phyloP scores from a whole-genome alignment of 2,797 vertebrate genomes.

The Molossus molossus region DNA sequence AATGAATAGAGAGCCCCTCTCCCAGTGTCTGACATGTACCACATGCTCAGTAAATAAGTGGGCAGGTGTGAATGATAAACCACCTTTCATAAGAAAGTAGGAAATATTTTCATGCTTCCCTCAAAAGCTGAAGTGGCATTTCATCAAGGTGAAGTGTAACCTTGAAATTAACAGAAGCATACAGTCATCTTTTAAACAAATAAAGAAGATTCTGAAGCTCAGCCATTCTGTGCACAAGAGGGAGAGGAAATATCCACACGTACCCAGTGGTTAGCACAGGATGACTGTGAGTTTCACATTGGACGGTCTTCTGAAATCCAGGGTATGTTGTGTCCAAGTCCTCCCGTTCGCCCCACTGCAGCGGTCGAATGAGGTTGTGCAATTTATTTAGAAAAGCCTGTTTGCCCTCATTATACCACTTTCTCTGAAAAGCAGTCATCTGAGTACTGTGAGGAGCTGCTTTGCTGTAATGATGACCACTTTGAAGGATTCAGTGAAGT shows the following conservation, averaged over 20 bases:
- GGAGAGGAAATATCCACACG: neutral
- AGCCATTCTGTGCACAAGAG: neutral
- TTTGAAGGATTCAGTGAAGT: neutral
- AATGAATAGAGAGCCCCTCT: neutral
- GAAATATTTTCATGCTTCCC: constrained; percentile 4
- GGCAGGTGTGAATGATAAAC: neutral
- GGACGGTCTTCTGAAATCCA: neutral
- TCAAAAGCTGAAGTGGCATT: constrained; percentile 24
- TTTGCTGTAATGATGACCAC: neutral
- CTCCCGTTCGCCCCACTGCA: neutral
- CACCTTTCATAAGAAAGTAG: constrained; percentile 18
- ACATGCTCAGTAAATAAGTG: neutral
- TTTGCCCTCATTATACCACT: neutral
- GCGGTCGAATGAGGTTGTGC: neutral
- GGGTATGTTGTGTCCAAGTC: neutral
- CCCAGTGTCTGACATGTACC: neutral
- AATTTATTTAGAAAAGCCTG: constrained; percentile 9
- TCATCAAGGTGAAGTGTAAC: neutral
- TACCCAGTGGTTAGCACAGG: neutral
- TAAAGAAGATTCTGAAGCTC: constrained; percentile 9
- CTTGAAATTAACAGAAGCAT: constrained; percentile 28
- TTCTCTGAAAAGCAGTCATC: constrained; percentile 29
- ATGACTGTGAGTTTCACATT: neutral
- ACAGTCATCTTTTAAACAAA: neutral
- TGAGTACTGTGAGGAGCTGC: neutral